Base-by-base conservation (phyloP, 2,888 invertebrate species). In the Rotaria sp. region DNA sequence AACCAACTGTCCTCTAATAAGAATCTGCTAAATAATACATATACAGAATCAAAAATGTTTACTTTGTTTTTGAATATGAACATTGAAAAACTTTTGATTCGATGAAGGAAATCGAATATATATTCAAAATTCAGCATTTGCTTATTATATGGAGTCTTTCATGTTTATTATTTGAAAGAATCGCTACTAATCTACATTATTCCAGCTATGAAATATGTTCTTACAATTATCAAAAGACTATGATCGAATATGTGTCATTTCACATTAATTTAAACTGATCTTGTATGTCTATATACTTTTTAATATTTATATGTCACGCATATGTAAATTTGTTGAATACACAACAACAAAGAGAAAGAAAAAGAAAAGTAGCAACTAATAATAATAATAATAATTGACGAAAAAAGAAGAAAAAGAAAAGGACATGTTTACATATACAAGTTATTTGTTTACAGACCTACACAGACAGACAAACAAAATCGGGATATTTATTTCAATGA, bases 261-360 rank as follows among this genome's bases (percentile, higher is more conserved):
- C 8, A 26, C 8, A 26, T 55, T 26, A 55, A 55, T 55, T 26
- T 26, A 67, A 18, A 35, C 38, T 67, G 30, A 21, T 67, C 24
- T 8, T 67, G 30, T 67, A 67, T 35, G 67, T 67, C 67, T 67
- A 67, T 67, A 67, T 67, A 67, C 67, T 67, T 67, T 50, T 67
- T 30, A 67, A 67, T 67, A 67, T 67, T 67, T 67, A 67, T 67
- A 67, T 67, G 67, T 67, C 67, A 67, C 67, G 35, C 67, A 67
- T 67, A 67, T 67, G 67, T 67, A 67, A 67, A 67, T 67, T 35
- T 30, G 15, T 67, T 67, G 67, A 35, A 67, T 21, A 67, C 35
- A 67, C 67, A 67, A 67, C 67, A 67, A 67, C 67, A 67, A 67
- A 13, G 21, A 38, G 13, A 11, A 30, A 30, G 30, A n/a, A 30